A percentile compares a stretch with the other conserved stretches of the same genome.
Conservation (phyloP, 2,888 invertebrate species). For the Stenodema calcarata region DNA sequence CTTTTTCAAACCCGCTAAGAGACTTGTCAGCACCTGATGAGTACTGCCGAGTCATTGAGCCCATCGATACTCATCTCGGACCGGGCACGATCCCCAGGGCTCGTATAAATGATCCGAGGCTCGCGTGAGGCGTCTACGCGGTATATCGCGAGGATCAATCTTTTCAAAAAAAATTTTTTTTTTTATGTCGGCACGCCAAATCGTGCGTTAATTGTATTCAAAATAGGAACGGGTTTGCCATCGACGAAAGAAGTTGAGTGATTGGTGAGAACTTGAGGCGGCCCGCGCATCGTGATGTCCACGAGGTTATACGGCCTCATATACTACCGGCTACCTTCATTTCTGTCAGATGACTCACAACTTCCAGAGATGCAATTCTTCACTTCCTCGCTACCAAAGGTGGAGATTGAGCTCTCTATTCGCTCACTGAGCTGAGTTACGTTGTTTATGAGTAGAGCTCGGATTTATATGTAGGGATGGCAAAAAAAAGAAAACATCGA, state of each 20-base stretch:
- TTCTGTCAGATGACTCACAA: too few relatives aligned
- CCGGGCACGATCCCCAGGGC: constrained; percentile 15
- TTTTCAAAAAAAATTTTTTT: not conserved
- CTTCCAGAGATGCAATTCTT: too few relatives aligned
- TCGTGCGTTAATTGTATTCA: constrained; percentile 36
- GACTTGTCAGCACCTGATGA: constrained; percentile 34
- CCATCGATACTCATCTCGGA: not conserved
- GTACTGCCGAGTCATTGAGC: constrained; percentile 23
- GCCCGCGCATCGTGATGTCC: not conserved
- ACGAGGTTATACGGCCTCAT: not conserved
- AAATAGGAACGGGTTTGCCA: not conserved
- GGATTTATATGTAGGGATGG: too few relatives aligned
- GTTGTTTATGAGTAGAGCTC: too few relatives aligned
- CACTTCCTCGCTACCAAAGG: too few relatives aligned
- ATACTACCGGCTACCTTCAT: too few relatives aligned
- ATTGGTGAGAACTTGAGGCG: not conserved
- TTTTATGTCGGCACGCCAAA: not conserved
- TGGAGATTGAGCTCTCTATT: too few relatives aligned
- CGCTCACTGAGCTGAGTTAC: too few relatives aligned
- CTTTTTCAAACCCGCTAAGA: not conserved
- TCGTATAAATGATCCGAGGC: constrained; percentile 20
- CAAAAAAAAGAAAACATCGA: too few relatives aligned
- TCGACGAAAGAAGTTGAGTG: not conserved
- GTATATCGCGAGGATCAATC: not conserved
- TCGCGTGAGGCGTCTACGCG: not conserved